A percentile compares a stretch with the other conserved stretches of the same genome.
phyloP scores from a whole-genome alignment of 2,113 vertebrate species.

The Microtus ochrogaster region DNA sequence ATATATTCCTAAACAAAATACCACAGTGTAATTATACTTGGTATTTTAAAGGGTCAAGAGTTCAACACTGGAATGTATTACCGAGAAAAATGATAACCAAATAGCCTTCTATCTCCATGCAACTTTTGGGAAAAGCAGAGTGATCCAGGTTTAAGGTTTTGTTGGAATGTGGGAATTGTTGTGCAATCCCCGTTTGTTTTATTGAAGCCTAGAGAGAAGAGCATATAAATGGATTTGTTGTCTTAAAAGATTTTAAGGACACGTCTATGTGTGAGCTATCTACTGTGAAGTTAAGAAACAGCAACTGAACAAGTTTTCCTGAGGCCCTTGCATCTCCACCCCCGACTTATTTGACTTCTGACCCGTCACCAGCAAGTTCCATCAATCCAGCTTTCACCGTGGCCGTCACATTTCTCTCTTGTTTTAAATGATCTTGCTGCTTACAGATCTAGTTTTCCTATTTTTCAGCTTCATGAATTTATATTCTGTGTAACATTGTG shows the following conservation, averaged over 20 bases:
- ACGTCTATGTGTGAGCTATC: not conserved
- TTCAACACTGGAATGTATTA: slow-evolving; percentile 40
- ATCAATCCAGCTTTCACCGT: not conserved
- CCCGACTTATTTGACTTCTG: not conserved
- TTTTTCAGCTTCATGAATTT: not conserved
- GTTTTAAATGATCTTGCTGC: not conserved
- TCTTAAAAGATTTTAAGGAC: not conserved
- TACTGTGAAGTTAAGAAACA: not conserved
- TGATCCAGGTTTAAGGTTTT: not conserved
- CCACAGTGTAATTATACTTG: not conserved
- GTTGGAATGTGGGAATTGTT: not conserved
- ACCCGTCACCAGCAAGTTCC: not conserved
- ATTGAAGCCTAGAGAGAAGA: not conserved
- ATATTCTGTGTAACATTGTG: not conserved
- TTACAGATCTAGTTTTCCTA: not conserved
- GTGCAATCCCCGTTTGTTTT: not conserved
- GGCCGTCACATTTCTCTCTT: not conserved
- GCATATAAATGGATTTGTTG: not conserved
- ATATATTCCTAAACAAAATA: slow-evolving; percentile 20
- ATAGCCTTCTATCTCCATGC: not conserved
- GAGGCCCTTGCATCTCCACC: rapidly evolving
- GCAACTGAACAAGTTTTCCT: not conserved
- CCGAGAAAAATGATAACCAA: slow-evolving; percentile 42
- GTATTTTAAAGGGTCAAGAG: slow-evolving; percentile 4
- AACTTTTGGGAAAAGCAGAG: not conserved